Conservation (phyloP, 2,113 vertebrate species). For the Thryonomys swinderianus region DNA sequence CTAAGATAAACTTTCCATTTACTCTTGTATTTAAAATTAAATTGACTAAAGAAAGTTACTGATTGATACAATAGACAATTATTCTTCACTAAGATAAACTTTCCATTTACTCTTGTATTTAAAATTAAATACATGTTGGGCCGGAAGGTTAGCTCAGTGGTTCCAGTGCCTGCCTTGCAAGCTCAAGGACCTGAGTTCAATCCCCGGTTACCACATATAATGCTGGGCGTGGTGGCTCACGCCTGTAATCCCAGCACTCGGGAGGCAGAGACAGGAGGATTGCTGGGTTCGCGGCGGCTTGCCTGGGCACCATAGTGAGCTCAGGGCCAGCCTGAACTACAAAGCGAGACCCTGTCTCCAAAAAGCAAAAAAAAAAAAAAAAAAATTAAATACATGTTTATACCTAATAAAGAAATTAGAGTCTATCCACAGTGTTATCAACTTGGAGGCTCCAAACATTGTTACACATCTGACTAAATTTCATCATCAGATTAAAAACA, state of each 20-base stretch:
- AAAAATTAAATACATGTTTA: not conserved
- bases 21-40: not conserved
- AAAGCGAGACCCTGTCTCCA: no score
- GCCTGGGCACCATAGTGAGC: no score
- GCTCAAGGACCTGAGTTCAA: no score
- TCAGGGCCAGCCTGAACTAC: no score
- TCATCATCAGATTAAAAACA: conserved; percentile 13
- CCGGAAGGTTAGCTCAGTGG: no score
- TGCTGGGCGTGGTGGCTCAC: no score
- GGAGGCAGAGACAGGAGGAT: no score
- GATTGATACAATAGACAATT: not conserved
- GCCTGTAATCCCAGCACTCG: no score
- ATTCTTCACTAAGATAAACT: not conserved
- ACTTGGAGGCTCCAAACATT: not conserved
- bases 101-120: not conserved
- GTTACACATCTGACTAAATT: not conserved
- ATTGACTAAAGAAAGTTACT: not conserved
- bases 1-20: not conserved
- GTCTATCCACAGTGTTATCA: not conserved
- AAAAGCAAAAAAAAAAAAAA: no score
- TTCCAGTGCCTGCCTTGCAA: no score
- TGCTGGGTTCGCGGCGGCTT: no score
- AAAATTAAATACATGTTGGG: not conserved
- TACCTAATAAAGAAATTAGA: not conserved
- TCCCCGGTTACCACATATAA: no score